Percentiles rank a stretch among this genome's conserved stretches.
phyloP scores from a whole-genome alignment of 2,113 vertebrate genomes.

The Misgurnus anguillicaudatus region DNA sequence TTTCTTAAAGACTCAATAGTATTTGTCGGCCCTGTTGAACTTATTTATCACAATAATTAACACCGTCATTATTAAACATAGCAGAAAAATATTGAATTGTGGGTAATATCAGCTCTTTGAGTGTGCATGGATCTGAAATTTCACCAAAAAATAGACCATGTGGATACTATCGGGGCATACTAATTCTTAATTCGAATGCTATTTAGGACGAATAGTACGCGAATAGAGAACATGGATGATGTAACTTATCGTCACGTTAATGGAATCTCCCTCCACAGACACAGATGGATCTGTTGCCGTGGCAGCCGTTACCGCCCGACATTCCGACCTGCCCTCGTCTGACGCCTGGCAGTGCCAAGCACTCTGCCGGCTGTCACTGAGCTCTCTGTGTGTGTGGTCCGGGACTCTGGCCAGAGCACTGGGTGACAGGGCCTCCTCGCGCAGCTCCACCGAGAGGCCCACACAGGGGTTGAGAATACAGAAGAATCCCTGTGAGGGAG shows the following conservation, averaged over 20 bases:
- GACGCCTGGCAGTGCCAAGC: constrained; percentile 35
- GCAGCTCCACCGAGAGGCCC: constrained; percentile 36
- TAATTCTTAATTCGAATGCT: too few species aligned
- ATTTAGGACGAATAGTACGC: too few species aligned
- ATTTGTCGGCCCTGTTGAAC: too few species aligned
- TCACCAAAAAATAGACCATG: too few species aligned
- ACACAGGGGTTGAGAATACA: constrained; percentile 8
- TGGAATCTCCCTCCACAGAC: constrained; percentile 41
- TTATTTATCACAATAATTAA: too few species aligned
- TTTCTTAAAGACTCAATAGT: too few species aligned
- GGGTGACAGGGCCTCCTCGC: constrained; percentile 34
- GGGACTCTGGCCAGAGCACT: constrained; percentile 29
- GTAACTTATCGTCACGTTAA: constrained; percentile 39
- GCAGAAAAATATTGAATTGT: too few species aligned
- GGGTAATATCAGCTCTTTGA: too few species aligned
- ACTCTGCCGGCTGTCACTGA: constrained; percentile 33
- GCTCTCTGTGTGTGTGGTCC: constrained; percentile 18
- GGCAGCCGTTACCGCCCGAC: constrained; percentile 45
- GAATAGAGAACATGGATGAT: constrained; percentile 1
- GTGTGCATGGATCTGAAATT: too few species aligned
- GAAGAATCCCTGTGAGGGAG: constrained; percentile 41
- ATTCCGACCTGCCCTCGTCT: constrained; percentile 42
- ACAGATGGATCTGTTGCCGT: constrained; percentile 50
- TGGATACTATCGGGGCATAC: too few species aligned
- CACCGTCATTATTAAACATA: too few species aligned